Base-by-base conservation (phyloP, 2,797 vertebrate genomes). In the Pseudomugil tenellus region DNA sequence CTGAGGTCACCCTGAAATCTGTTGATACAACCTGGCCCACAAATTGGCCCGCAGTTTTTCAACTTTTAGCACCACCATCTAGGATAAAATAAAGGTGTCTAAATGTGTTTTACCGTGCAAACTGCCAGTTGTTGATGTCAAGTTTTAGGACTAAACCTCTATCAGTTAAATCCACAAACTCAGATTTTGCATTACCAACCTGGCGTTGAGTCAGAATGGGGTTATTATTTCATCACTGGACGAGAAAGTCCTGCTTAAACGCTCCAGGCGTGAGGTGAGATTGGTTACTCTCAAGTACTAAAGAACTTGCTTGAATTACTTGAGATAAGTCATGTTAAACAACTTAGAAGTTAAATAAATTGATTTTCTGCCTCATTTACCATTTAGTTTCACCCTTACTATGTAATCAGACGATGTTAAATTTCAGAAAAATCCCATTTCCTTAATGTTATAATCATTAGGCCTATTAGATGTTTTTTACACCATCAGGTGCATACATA, bases 291-390 rank as follows among this genome's bases (percentile, higher is more conserved):
- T 9, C 25, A 7, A 0, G 17, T 13, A 53, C 35, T 39, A 32
- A 67, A 61, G 17, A 6, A 35, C 12, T 68, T 49, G 16, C 13
- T 23, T 34, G n/a, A 55, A 77, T 72, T 57, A 53, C 13, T 16
- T 13, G 31, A 43, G 14, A n/a, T 6, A 3, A 41, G 51, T 51
- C 1, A 46, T 66, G 58, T 48, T 2, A 61, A 53, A 63, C 58
- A n/a, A 10, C 0, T 1, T 26, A 17, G 13, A 61, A 34, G 21
- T 31, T 37, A 26, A 14, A 19, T 3, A 69, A 69, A 63, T 25
- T 7, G 35, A 21, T 60, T 68, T 56, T 60, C 21, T 53, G 31
- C 28, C 25, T 76, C n/a, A 54, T 58, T 5, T 16, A 34, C 13
- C 5, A 67, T 14, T 48, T 23, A 16, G 16, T 46, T 48, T 29